A percentile compares a stretch with the other conserved stretches of the same genome.
Evolutionary conservation across 1,140 invertebrate genomes (phyloP).

Genomic region (Andrena cerasifolii): DNA sequence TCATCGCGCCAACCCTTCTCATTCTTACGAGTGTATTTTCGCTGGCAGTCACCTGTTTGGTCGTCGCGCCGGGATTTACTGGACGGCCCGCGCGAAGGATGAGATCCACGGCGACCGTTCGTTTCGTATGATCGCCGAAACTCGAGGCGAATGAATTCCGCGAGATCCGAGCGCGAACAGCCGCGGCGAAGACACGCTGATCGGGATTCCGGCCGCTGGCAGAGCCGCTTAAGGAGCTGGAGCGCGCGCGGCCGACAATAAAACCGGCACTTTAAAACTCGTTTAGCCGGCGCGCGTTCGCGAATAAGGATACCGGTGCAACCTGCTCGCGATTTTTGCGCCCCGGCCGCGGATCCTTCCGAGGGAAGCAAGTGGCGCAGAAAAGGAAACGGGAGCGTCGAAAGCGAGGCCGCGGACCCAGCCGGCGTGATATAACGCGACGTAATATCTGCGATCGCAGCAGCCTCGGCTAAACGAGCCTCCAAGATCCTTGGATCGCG

Average conservation of each 20-base stretch:
- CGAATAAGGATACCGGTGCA: slow-evolving; percentile 54
- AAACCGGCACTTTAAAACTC: slow-evolving; percentile 59
- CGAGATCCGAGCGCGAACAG: not conserved
- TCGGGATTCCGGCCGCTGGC: not conserved
- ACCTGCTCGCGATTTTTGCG: slow-evolving; percentile 52
- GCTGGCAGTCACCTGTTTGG: no score
- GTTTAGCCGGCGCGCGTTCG: slow-evolving; percentile 39
- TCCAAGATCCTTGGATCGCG: not conserved
- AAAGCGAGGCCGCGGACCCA: slow-evolving; percentile 15
- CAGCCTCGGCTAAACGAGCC: slow-evolving; percentile 8
- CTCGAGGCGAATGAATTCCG: no score
- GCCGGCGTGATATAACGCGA: slow-evolving; percentile 49
- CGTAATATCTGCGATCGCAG: slow-evolving; percentile 44
- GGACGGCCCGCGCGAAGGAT: no score
- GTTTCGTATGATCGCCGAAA: no score
- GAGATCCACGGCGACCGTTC: no score
- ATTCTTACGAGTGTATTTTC: no score
- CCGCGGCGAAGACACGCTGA: not conserved
- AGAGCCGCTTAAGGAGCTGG: slow-evolving; percentile 46
- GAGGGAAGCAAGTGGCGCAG: not conserved
- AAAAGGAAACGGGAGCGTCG: slow-evolving; percentile 44
- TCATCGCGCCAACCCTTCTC: no score
- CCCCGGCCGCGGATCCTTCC: slow-evolving; percentile 34
- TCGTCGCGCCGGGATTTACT: no score
- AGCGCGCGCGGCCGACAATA: slow-evolving; percentile 30